Conservation (phyloP, 2,888 invertebrate genomes). For the Dryobotodes eremita region DNA sequence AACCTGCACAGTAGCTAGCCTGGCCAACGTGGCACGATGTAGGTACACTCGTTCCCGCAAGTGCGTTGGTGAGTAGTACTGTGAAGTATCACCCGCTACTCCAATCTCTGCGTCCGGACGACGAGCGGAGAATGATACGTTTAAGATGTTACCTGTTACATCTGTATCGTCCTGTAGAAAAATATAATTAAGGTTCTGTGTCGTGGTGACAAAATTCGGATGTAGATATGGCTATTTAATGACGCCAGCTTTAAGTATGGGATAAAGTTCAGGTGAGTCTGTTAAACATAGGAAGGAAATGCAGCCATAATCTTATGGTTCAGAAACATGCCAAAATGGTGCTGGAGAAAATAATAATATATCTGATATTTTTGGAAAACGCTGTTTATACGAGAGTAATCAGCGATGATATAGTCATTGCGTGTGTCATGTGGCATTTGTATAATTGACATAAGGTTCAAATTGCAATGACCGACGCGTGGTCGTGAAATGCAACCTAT, state of each 20-base stretch:
- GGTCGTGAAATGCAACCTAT: not conserved
- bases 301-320: not conserved
- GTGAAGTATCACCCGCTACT: slow-evolving; percentile 91
- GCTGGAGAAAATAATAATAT: not conserved
- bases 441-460: not conserved
- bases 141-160: slow-evolving; percentile 96
- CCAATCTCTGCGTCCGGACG: slow-evolving; percentile 93
- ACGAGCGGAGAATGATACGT: slow-evolving; percentile 98
- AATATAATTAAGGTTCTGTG: not conserved
- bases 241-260: too few relatives aligned
- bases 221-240: too few relatives aligned
- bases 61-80: slow-evolving; percentile 96
- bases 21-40: slow-evolving; percentile 96
- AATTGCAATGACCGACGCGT: not conserved
- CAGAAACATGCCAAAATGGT: not conserved
- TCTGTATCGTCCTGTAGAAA: slow-evolving; percentile 95
- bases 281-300: not conserved
- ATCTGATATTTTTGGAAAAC: not conserved
- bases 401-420: not conserved
- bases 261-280: not conserved
- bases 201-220: too few relatives aligned
- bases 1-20: slow-evolving; percentile 96
- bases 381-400: not conserved
- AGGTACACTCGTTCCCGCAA: slow-evolving; percentile 98
- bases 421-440: too few relatives aligned